Conservation (phyloP, 1,140 invertebrate genomes). For the Platyscapa corneri region DNA sequence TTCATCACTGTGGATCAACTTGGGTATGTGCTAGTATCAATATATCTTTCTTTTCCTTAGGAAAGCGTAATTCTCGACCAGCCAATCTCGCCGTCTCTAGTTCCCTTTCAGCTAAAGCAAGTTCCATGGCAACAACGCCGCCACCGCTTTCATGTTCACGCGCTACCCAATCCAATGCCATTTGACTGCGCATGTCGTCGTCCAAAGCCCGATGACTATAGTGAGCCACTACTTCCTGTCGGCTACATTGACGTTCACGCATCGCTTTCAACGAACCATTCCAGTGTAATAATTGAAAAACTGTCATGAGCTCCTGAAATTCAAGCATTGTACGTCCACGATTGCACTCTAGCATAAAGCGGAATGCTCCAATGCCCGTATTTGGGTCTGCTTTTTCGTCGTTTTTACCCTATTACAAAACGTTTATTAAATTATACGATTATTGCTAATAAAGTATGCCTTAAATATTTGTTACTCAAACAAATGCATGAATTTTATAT, state of each 20-base stretch:
- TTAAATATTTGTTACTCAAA: not conserved
- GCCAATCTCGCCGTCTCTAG: conserved; percentile 91
- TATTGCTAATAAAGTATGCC: not conserved
- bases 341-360: conserved; percentile 95
- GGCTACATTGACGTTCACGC: conserved; percentile 94
- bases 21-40: conserved; percentile 90
- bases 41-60: conserved; percentile 97
- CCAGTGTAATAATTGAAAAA: conserved; percentile 96
- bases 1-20: conserved; percentile 73
- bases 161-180: conserved; percentile 97
- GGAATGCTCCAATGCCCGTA: conserved; percentile 93
- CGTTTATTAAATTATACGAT: not conserved
- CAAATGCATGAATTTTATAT: too few species aligned
- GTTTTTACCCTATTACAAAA: not conserved
- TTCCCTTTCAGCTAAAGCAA: conserved; percentile 89
- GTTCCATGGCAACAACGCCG: conserved; percentile 86
- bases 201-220: conserved; percentile 92
- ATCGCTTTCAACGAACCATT: conserved; percentile 94
- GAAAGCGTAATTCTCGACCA: conserved; percentile 92
- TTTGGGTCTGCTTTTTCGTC: conserved; percentile 87
- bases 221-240: conserved; percentile 95
- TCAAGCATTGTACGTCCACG: conserved; percentile 95
- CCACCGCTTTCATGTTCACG: conserved; percentile 86
- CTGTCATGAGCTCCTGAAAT: conserved; percentile 97
- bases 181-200: conserved; percentile 96